Evolutionary conservation across 1,140 invertebrate species (phyloP).

Genomic region (Cryptotermes secundus): DNA sequence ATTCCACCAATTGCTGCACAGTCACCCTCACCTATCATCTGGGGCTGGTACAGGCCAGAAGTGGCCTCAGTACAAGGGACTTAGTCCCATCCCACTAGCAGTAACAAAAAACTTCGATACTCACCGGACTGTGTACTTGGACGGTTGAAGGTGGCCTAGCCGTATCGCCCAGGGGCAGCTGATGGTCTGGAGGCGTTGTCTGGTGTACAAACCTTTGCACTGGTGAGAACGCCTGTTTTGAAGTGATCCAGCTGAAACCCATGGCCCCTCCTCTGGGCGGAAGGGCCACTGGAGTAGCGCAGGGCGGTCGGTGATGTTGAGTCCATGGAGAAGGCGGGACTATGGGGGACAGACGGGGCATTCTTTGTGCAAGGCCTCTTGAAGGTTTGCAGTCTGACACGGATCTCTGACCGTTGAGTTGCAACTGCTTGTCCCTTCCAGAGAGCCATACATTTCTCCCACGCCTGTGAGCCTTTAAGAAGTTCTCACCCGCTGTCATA

Average conservation of each 20-base stretch:
- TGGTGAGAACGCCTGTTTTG: background rate
- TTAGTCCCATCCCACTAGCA: too few relatives aligned
- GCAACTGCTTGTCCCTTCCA: background rate
- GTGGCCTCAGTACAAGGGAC: too few relatives aligned
- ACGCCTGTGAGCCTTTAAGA: background rate
- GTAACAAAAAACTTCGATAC: background rate
- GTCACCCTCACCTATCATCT: too few relatives aligned
- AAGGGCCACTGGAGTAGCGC: background rate
- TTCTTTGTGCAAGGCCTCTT: background rate
- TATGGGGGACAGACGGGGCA: background rate
- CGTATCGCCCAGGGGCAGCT: too few relatives aligned
- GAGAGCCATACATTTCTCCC: background rate
- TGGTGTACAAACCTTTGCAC: background rate
- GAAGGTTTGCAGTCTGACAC: background rate
- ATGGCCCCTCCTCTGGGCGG: background rate
- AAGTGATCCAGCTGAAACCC: background rate
- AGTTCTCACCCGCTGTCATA: too few relatives aligned
- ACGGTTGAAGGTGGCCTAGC: background rate
- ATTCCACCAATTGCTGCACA: too few relatives aligned
- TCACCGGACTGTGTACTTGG: background rate
- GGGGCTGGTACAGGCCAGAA: too few relatives aligned
- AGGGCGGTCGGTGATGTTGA: constrained; percentile 22
- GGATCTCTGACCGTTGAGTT: background rate
- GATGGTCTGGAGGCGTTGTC: background rate
- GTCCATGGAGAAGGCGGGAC: background rate